Evolutionary conservation across 2,888 invertebrate species (phyloP).

Genomic region (Rotaria macrura): DNA sequence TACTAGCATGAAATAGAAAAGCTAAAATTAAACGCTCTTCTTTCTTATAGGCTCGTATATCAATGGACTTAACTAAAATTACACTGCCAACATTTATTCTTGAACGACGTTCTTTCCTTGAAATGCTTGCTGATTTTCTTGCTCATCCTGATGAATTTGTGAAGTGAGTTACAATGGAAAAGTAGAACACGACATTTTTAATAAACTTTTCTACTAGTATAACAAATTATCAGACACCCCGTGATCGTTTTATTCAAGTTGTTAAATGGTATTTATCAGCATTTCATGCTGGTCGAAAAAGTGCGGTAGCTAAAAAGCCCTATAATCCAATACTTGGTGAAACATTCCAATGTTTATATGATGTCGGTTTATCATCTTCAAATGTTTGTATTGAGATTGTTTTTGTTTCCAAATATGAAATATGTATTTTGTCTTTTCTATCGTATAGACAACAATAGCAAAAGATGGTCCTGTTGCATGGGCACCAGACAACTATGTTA

Average conservation of each 20-base stretch:
- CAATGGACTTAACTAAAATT: conserved; percentile 98
- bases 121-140: conserved; percentile 99
- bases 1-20: no score
- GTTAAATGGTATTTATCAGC: conserved; percentile 66
- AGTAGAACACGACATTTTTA: not conserved
- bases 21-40: not conserved
- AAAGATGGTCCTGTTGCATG: conserved; percentile 77
- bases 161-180: conserved; percentile 55
- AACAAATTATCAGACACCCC: conserved; percentile 71
- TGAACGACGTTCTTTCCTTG: conserved; percentile 85
- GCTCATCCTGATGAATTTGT: conserved; percentile 94
- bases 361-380: conserved; percentile 35
- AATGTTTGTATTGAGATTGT: not conserved
- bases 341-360: conserved; percentile 61
- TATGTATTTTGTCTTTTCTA: no score
- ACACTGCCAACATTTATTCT: conserved; percentile 95
- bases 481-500: conserved; percentile 72
- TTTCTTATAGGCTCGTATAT: conserved; percentile 55
- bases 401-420: no score
- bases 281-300: conserved; percentile 93
- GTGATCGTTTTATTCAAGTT: conserved; percentile 74
- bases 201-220: conserved; percentile 64
- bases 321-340: conserved; percentile 97
- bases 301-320: conserved; percentile 91
- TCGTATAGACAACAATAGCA: no score